A percentile compares a stretch with the other conserved stretches of the same genome.
phyloP scores from a whole-genome alignment of 2,113 vertebrate genomes.

The Cynopterus brachyotis region DNA sequence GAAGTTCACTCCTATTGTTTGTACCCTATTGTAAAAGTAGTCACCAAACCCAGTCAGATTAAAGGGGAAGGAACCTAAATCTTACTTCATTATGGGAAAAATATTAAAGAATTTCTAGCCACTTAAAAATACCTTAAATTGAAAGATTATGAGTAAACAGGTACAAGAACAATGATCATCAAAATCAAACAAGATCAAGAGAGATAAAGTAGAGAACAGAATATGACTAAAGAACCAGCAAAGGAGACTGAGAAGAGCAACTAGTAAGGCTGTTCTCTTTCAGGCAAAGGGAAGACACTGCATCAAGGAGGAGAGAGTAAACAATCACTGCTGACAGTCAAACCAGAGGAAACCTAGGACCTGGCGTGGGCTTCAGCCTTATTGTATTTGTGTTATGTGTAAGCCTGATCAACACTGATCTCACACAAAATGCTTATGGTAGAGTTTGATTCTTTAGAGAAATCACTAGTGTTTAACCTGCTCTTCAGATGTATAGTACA shows the following conservation, averaged over 20 bases:
- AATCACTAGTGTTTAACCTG: background rate
- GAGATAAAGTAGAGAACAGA: background rate
- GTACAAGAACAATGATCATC: background rate
- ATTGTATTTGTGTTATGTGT: background rate
- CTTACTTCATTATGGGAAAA: background rate
- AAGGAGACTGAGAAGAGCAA: background rate
- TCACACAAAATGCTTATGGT: background rate
- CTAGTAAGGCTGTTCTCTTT: background rate
- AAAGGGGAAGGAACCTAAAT: background rate
- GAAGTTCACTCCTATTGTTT: background rate
- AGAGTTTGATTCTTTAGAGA: background rate
- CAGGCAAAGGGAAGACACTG: background rate
- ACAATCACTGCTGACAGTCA: background rate
- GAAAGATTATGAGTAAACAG: background rate
- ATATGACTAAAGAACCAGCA: background rate
- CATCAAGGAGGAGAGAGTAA: background rate
- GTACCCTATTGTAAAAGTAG: background rate
- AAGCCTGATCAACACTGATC: background rate
- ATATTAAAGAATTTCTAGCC: background rate
- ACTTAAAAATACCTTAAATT: background rate
- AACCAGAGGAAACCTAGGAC: background rate
- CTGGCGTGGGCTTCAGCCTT: background rate
- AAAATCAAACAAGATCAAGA: no score
- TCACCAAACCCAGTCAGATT: background rate
- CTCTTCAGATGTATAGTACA: background rate